Base-by-base conservation (phyloP, 2,113 vertebrate genomes). In the Oostethus manadensis region DNA sequence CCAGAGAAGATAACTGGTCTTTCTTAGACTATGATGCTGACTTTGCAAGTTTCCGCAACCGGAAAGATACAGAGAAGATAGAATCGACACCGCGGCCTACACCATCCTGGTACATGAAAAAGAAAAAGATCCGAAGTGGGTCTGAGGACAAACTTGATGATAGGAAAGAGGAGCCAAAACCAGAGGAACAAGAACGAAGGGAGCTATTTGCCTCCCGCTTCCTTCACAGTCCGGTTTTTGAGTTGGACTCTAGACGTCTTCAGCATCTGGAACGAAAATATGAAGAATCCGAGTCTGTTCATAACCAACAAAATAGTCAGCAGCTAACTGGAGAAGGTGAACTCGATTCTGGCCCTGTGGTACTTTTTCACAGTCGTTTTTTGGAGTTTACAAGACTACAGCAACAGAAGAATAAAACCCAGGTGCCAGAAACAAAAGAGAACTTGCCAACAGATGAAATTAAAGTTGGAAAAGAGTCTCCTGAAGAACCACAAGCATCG, bases 1-100 rank as follows among this genome's bases (percentile, higher is more conserved):
- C 96, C 44, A 89, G 97, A 76, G 97, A 99, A 74, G 96, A 99
- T 71, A 98, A 98, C 62, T 98, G 96, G 97, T 98, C 97, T 66
- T 98, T 99, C 82, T 89, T 99, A 17, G 96, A 98, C 9, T 93
- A 93, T 78, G 96, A 97, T 80, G 91, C 94, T 8, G 89, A 94
- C 47, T 95, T 99, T 89, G 93, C 94, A 50, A 93, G 90, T 87
- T 94, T 98, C 17, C 91, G 93, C 54, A 96, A 89, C 80, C 93
- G 92, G 68, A 98, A 98, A 86, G 96, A 97, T 80, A 97, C 94
- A 56, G 97, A 98, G 67, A 98, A 98, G 67, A 95, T 99, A 17
- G 95, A 97, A 77, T 89, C 93, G 0, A 88, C 95, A 51, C 97
- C 97, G 2, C 90, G 93, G 66, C 95, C 95, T 15, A 98, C 94